phyloP scores from a whole-genome alignment of 2,888 invertebrate genomes.

The Ptilodon capucinus region DNA sequence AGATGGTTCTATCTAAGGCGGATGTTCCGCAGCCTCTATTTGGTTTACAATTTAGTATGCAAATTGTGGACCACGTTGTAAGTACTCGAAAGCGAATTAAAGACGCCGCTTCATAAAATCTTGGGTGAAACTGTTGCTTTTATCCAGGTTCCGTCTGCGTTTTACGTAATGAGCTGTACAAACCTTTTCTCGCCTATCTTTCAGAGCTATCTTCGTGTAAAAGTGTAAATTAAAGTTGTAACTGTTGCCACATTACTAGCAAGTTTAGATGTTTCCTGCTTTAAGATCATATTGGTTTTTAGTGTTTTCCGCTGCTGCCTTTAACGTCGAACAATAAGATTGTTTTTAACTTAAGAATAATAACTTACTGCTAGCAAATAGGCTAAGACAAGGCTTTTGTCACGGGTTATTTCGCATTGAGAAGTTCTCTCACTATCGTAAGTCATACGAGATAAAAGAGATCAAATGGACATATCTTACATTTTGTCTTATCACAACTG shows the following conservation, averaged over 20 bases:
- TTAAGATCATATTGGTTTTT: too few relatives aligned
- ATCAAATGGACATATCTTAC: too few relatives aligned
- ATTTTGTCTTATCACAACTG: too few relatives aligned
- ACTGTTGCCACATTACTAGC: not conserved
- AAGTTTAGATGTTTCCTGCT: not conserved
- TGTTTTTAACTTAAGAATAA: too few relatives aligned
- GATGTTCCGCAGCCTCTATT: constrained; percentile 57
- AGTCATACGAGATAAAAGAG: too few relatives aligned
- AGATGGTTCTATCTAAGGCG: constrained; percentile 53
- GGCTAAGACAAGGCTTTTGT: too few relatives aligned
- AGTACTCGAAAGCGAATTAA: constrained; percentile 58
- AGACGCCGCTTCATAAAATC: constrained; percentile 56
- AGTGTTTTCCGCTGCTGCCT: too few relatives aligned
- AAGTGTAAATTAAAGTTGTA: not conserved
- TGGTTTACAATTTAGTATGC: constrained; percentile 70
- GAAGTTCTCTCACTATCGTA: too few relatives aligned
- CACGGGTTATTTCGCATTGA: too few relatives aligned
- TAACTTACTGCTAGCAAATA: too few relatives aligned
- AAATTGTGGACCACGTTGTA: constrained; percentile 62
- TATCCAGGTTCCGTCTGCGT: constrained; percentile 29
- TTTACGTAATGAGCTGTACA: not conserved
- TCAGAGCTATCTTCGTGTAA: not conserved
- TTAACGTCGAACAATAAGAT: too few relatives aligned
- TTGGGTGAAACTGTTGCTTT: constrained; percentile 17
- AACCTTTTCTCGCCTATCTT: not conserved